phyloP scores from a whole-genome alignment of 2,113 vertebrate species.

The Microcebus lehilahytsara region DNA sequence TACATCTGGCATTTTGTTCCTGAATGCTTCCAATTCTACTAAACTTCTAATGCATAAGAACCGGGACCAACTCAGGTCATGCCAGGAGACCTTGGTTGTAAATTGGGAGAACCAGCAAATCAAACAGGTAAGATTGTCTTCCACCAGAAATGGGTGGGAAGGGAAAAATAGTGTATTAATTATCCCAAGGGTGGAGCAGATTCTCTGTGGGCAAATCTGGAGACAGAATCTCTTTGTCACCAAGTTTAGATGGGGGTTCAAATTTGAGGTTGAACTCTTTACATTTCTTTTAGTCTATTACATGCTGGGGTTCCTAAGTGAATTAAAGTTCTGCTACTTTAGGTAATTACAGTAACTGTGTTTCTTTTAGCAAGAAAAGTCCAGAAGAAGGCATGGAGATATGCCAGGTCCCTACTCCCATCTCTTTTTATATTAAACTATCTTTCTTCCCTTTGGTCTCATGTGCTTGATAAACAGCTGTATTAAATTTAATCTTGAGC shows the following conservation, averaged over 20 bases:
- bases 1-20: neutral
- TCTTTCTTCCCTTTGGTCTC: neutral
- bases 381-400: neutral
- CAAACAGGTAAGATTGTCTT: neutral
- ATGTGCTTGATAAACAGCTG: constrained; percentile 38
- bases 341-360: constrained; percentile 33
- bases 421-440: constrained; percentile 12
- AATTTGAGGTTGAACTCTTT: constrained; percentile 15
- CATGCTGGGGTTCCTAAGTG: neutral
- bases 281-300: constrained; percentile 30
- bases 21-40: neutral
- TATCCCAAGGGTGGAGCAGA: neutral
- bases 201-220: neutral
- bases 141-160: neutral
- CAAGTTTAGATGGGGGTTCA: neutral
- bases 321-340: constrained; percentile 57
- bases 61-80: neutral
- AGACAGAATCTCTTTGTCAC: neutral
- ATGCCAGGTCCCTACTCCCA: neutral
- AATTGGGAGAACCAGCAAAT: neutral
- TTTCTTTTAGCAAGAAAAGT: constrained; percentile 35
- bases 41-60: neutral
- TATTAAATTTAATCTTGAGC: constrained; percentile 27
- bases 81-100: neutral
- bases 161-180: constrained; percentile 1